These are phyloP conservation scores for Agriopis marginaria DNA, from an alignment of 2,888 invertebrate genomes.

Conservation along the genomic window DNA sequence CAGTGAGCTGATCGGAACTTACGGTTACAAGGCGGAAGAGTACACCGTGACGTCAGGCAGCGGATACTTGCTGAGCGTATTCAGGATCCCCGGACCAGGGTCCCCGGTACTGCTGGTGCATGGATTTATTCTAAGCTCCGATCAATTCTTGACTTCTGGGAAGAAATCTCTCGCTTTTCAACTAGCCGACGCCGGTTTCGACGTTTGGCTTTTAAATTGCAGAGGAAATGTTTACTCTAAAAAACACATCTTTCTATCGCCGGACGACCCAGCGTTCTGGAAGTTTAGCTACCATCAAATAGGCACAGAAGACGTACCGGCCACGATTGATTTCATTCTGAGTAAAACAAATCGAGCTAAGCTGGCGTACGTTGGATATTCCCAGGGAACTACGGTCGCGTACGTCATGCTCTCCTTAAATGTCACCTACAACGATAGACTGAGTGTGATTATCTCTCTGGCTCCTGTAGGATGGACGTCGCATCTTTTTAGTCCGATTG, in stretches of 20 bases:
- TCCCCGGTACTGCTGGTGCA: constrained; percentile 17
- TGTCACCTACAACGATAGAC: constrained; percentile 12
- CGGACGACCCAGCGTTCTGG: constrained; percentile 55
- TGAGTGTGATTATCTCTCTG: constrained; percentile 12
- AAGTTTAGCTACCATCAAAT: constrained; percentile 89
- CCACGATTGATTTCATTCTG: constrained; percentile 68
- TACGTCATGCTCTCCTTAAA: constrained; percentile 7
- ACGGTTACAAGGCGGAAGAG: constrained; percentile 87
- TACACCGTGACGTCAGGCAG: constrained; percentile 88
- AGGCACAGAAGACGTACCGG: constrained; percentile 89
- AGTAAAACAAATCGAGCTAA: neutral
- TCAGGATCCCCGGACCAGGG: constrained; percentile 2
- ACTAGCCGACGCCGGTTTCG: constrained; percentile 10
- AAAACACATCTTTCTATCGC: constrained; percentile 2
- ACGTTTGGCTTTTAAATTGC: constrained; percentile 22
- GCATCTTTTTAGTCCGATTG: constrained; percentile 7
- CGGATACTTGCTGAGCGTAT: constrained; percentile 85
- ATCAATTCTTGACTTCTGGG: neutral
- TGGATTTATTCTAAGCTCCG: constrained; percentile 3
- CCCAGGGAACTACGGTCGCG: constrained; percentile 11
- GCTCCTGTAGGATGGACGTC: constrained; percentile 4
- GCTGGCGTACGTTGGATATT: constrained; percentile 15
- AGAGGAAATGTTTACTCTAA: constrained; percentile 20
- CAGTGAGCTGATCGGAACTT: constrained; percentile 39
- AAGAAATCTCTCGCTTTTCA: constrained; percentile 6